Base-by-base conservation (phyloP, 2,797 vertebrate genomes). In the Sternotherus odoratus region DNA sequence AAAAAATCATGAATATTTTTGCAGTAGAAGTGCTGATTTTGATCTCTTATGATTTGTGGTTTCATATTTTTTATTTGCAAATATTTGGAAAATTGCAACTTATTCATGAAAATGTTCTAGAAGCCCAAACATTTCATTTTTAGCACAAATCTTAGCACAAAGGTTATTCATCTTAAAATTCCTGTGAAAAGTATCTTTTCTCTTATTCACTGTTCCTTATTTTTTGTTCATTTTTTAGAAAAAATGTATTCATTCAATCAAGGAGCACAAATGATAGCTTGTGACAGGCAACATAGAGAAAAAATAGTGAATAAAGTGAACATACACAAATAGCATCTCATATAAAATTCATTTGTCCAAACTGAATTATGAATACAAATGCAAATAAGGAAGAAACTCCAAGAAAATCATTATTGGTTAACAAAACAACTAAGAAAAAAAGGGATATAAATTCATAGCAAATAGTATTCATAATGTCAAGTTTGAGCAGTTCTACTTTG, bases 281-380 rank as follows among this genome's bases (percentile, higher is more conserved):
- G 24, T 74, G 46, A 88, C 83, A 78, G 78, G 43, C 4, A 78
- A 69, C 24, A 33, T 30, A 6, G 36, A 79, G 89, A 88, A 85
- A 75, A 86, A 93, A 84, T 63, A 87, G 12, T 88, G 85, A 90
- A 88, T 88, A 48, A 78, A 89, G 54, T 53, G 2, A 93, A 75
- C 88, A 72, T 87, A 90, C 83, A 8, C 36, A 74, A 93, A 43
- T 85, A 39, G 87, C 9, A 54, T 79, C 88, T 84, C 1, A 39
- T 82, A 79, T 92, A 6, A 23, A 43, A 92, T 94, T n/a, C 23
- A 77, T 8, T 86, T 36, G 43, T 57, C 21, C 4, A 89, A 1
- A 24, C 74, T 48, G 19, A 50, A 85, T 57, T 83, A 12, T 75
- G 72, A 28, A 48, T 13, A 30, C 87, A 56, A 56, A 86, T 86